A percentile compares a stretch with the other conserved stretches of the same genome.
Evolutionary conservation across 2,888 invertebrate species (phyloP).

Genomic region (Drosophila picticornis): DNA sequence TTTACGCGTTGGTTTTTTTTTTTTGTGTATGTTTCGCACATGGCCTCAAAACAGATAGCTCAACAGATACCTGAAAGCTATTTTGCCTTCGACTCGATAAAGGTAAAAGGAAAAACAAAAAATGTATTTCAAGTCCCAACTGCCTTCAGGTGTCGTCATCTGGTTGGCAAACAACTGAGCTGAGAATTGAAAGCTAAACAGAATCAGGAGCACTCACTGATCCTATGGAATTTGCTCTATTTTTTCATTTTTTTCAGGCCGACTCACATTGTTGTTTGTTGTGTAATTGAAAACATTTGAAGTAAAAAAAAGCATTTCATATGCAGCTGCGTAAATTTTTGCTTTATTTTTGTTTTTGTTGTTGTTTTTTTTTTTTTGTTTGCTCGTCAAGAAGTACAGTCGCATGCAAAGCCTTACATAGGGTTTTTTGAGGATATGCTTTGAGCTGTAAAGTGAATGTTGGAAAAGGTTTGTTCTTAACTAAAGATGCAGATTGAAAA

Average conservation of each 20-base stretch:
- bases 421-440: neutral
- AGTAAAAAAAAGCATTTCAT: slow-evolving; percentile 54
- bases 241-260: slow-evolving; percentile 25
- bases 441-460: slow-evolving; percentile 18
- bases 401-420: slow-evolving; percentile 41
- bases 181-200: slow-evolving; percentile 10
- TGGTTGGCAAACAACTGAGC: slow-evolving; percentile 19
- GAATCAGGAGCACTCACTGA: slow-evolving; percentile 28
- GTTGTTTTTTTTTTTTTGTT: slow-evolving; percentile 9
- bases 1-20: slow-evolving; percentile 64
- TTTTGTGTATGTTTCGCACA: slow-evolving; percentile 62
- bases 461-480: too few species aligned
- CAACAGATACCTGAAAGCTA: slow-evolving; percentile 77
- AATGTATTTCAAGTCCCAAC: slow-evolving; percentile 27
- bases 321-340: slow-evolving; percentile 72
- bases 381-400: slow-evolving; percentile 42
- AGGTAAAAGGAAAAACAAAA: slow-evolving; percentile 8
- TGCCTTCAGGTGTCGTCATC: slow-evolving; percentile 56
- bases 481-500: neutral
- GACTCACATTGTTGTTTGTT: slow-evolving; percentile 48
- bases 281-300: slow-evolving; percentile 73
- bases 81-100: slow-evolving; percentile 53
- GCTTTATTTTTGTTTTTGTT: neutral
- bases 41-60: slow-evolving; percentile 59
- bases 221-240: slow-evolving; percentile 63